Evolutionary conservation across 2,888 invertebrate genomes (phyloP), one percentile per base, ranked within the genome.

Genomic region (Stramonita haemastoma): DNA sequence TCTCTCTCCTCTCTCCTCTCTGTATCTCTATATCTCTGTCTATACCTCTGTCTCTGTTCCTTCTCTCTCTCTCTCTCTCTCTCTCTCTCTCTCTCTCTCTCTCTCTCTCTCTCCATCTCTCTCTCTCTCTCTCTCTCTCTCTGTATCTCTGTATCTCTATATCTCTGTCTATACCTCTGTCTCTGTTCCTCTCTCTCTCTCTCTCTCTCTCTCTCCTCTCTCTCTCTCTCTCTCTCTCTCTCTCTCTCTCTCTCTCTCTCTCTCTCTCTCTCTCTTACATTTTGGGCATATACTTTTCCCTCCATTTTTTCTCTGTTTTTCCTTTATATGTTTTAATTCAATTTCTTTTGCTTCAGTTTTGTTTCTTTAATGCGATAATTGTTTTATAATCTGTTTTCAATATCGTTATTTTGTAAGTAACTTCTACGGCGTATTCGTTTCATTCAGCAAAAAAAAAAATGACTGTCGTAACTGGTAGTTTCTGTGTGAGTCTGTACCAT

Each of bases 121-220:
- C 5, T 66, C 66, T 66, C 66, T 66, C 66, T 66, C 5, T 87
- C 87, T n/a, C 5, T 36, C n/a, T n/a, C n/a, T n/a, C n/a, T n/a
- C n/a, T n/a, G n/a, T n/a, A 8, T 87, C 5, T 87, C 87, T 29
- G 22, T 32, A 13, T 87, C 57, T 86, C 86, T n/a, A 11, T 87
- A 6, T 66, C 8, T 87, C 87, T 60, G 32, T 36, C 22, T 73
- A 15, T 57, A 0, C 46, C 57, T 32, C 36, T 87, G 15, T 5
- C 32, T 73, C 87, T 19, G 2, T 6, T 5, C 13, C 66, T 13
- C 66, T 13, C 19, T 13, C 13, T 13, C 2, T 13, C 13, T 13
- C 2, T 13, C 13, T 13, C 13, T 13, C 13, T 26, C 26, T 26
- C 26, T 26, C 26, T 26, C 29, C 26, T 46, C 46, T 46, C 46